Evolutionary conservation across 2,888 invertebrate genomes (phyloP), one percentile per base, ranked within the genome.

Genomic region (Thereva unica): DNA sequence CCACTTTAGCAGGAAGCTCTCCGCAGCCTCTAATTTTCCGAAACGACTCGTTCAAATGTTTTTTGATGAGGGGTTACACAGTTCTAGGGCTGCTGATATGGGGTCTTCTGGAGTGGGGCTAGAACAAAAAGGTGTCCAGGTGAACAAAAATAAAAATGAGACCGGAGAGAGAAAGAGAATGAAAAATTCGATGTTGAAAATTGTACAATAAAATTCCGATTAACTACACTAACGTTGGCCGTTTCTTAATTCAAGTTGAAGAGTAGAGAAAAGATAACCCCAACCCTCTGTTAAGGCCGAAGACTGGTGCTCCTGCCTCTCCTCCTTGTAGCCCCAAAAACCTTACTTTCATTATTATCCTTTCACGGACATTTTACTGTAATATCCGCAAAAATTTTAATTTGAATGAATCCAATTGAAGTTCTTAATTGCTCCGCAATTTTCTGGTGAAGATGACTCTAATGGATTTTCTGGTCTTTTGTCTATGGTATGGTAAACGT

Each of bases 191-290:
- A 23, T 41, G 50, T 49, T 41, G 9, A 61, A 50, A 41, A 61
- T 50, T 23, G 34, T 50, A 50, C 50, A 61, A 61, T 61, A 61
- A 61, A 61, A 61, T 61, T 61, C 40, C 61, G 61, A 61, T 61
- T 61, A 61, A 61, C 50, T 50, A 37, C 23, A 23, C 42, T 47
- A 40, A 40, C 50, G 41, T 40, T 35, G 41, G 23, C 61, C 41
- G 50, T 40, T 40, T 50, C 50, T 50, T 50, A 12, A 6, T 8
- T 23, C 23, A 23, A 23, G 23, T 2, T 23, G 23, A 23, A 23
- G n/a, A n/a, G 23, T 23, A 23, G 23, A 23, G 23, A 23, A 23
- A 23, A 23, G 23, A 23, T 23, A 23, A 23, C 23, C 23, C 23
- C 1, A 23, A 23, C 23, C 23, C 23, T 23, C 23, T 23, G 23